phyloP scores from a whole-genome alignment of 1,140 invertebrate species.

The Centruroides vittatus region DNA sequence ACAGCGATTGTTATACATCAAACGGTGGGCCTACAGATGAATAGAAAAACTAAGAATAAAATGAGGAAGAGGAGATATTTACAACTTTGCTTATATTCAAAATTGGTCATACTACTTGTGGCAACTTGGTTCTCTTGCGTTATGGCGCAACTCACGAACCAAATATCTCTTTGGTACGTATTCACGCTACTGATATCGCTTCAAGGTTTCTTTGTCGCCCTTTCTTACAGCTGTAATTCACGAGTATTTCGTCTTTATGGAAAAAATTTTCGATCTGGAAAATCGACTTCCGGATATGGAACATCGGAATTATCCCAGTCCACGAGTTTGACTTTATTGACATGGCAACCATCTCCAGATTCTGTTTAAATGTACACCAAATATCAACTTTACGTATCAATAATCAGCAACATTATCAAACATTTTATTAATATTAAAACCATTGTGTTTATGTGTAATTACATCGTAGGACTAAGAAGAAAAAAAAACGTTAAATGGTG shows the following conservation, averaged over 20 bases:
- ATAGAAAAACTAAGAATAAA: constrained; percentile 36
- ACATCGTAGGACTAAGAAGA: too few relatives aligned
- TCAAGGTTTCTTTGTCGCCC: constrained; percentile 43
- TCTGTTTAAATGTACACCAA: constrained; percentile 24
- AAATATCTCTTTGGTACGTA: constrained; percentile 26
- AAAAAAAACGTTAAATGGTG: too few relatives aligned
- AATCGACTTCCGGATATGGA: constrained; percentile 25
- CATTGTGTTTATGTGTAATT: too few relatives aligned
- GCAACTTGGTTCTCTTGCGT: constrained; percentile 15
- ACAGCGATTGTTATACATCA: constrained; percentile 35
- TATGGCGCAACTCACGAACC: constrained; percentile 25
- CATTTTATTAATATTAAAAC: too few relatives aligned
- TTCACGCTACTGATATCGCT: constrained; percentile 34
- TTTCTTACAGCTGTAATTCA: constrained; percentile 49
- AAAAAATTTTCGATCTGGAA: constrained; percentile 19
- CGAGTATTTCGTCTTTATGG: constrained; percentile 40
- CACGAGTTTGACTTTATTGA: constrained; percentile 37
- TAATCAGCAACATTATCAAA: too few relatives aligned
- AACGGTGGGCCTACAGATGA: constrained; percentile 15
- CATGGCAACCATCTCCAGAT: constrained; percentile 33
- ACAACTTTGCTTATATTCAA: constrained; percentile 43
- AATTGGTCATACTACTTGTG: constrained; percentile 34
- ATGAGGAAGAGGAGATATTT: constrained; percentile 40
- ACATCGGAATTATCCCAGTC: constrained; percentile 36
- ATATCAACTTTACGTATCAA: too few relatives aligned